These are phyloP conservation scores for Pituophis catenifer DNA, from an alignment of 2,113 vertebrate genomes.

Conservation along the genomic window DNA sequence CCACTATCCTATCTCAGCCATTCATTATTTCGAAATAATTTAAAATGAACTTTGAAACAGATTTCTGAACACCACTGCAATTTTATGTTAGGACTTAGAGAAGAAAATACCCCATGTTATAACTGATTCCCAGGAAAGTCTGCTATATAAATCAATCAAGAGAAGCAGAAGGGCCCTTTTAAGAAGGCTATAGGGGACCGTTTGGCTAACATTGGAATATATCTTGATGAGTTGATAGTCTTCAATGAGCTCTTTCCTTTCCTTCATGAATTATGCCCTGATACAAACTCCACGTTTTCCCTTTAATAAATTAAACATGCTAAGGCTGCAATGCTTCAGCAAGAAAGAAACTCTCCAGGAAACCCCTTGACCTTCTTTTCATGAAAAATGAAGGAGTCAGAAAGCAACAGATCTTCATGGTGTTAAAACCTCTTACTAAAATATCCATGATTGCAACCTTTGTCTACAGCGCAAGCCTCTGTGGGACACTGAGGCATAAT, in stretches of 20 bases:
- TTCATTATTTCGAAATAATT: background rate
- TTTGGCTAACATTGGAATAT: background rate
- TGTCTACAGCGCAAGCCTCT: background rate
- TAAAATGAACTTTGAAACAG: background rate
- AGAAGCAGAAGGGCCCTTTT: background rate
- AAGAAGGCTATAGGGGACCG: background rate
- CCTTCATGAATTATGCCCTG: background rate
- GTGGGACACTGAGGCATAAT: background rate
- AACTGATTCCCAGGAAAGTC: background rate
- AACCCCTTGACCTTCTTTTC: background rate
- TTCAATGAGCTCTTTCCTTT: background rate
- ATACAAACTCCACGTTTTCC: background rate
- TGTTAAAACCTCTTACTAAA: conserved; percentile 1
- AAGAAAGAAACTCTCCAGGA: background rate
- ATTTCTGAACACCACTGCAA: background rate
- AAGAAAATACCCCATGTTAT: background rate
- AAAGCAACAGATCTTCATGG: background rate
- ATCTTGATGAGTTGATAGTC: background rate
- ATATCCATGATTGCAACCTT: conserved; percentile 8
- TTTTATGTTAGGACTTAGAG: background rate
- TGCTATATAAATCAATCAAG: background rate
- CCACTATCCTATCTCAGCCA: background rate
- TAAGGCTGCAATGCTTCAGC: background rate
- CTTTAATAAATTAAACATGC: background rate
- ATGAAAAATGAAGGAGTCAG: background rate